These are phyloP conservation scores for Hoplostethus mediterraneus DNA, from an alignment of 2,797 vertebrate species.

Conservation along the genomic window DNA sequence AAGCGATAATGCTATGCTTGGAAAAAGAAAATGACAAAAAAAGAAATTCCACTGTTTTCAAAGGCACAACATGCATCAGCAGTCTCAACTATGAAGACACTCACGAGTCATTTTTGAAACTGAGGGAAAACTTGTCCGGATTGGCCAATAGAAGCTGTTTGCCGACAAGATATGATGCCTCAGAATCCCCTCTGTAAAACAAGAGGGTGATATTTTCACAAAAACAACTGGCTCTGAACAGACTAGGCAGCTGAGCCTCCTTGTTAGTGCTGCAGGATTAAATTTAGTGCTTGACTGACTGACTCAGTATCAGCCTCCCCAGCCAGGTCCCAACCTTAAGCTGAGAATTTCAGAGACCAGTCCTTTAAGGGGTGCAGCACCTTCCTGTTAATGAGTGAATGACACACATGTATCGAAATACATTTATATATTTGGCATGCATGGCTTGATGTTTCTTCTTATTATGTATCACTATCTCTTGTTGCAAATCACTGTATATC, in stretches of 20 bases:
- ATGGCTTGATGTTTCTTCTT: neutral
- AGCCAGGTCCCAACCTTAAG: neutral
- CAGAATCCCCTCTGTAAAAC: conserved; percentile 83
- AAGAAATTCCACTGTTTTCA: neutral
- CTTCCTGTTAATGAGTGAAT: neutral
- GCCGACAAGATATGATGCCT: conserved; percentile 89
- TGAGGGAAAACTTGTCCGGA: conserved; percentile 84
- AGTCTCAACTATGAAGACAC: conserved; percentile 59
- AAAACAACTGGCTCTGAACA: neutral
- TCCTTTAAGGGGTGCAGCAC: neutral
- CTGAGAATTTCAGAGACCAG: conserved; percentile 2
- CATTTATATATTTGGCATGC: neutral
- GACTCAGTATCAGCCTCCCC: neutral
- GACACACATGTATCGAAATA: neutral
- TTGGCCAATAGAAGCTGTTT: conserved; percentile 65
- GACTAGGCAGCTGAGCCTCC: neutral
- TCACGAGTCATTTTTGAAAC: conserved; percentile 90
- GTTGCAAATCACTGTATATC: neutral
- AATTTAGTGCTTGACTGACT: neutral
- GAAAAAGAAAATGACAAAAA: neutral
- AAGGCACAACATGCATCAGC: neutral
- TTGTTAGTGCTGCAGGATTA: neutral
- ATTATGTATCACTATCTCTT: neutral
- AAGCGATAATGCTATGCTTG: neutral
- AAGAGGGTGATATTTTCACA: conserved; percentile 8